Conservation (phyloP, 2,888 invertebrate species). For the Entomobrya multifasciata region DNA sequence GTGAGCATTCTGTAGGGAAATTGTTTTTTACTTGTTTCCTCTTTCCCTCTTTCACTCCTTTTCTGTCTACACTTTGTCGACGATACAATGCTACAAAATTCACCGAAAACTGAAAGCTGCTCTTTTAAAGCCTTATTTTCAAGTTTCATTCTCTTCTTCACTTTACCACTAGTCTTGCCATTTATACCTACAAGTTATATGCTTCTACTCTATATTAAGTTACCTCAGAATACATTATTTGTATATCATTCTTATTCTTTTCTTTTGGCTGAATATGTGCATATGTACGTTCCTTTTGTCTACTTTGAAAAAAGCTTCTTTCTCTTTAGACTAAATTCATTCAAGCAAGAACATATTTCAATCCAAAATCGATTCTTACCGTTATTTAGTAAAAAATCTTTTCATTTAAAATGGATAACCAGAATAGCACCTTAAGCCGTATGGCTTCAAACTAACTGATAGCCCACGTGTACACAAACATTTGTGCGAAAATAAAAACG, state of each 20-base stretch:
- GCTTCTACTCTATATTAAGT: too few species aligned
- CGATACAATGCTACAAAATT: background rate
- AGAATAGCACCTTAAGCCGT: background rate
- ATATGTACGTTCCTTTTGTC: background rate
- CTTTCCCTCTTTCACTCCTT: conserved; percentile 25
- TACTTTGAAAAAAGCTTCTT: background rate
- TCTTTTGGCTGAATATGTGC: background rate
- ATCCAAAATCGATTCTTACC: conserved; percentile 29
- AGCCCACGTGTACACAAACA: background rate
- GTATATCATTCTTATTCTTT: background rate
- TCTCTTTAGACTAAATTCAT: background rate
- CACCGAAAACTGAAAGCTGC: background rate
- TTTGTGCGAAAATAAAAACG: too few species aligned
- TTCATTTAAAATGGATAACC: background rate
- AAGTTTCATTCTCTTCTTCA: conserved; percentile 15
- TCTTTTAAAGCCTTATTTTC: background rate
- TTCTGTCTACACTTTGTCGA: conserved; percentile 5
- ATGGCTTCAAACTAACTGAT: background rate
- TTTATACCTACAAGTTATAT: too few species aligned
- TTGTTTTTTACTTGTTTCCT: conserved; percentile 58
- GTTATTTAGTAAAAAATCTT: conserved; percentile 26
- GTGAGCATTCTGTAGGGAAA: conserved; percentile 50
- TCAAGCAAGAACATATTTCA: conserved; percentile 13
- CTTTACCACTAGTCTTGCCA: too few species aligned
- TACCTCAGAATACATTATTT: background rate